Evolutionary conservation across 2,888 invertebrate species (phyloP), one percentile per base, ranked within the genome.

Genomic region (Alsophila aescularia): DNA sequence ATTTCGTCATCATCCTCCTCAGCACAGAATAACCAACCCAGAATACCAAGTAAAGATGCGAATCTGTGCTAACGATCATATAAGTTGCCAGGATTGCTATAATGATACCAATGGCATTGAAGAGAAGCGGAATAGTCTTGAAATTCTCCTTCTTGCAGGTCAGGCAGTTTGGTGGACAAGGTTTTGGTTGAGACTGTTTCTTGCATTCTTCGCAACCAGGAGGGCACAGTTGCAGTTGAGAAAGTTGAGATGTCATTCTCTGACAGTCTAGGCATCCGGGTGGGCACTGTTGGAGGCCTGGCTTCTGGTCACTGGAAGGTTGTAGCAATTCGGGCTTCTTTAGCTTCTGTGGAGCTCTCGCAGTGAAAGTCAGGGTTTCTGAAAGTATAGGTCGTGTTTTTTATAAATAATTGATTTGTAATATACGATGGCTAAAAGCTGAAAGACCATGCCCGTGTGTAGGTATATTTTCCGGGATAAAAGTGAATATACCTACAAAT

Each of bases 11-110:
- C 70, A 86, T 67, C 37, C 87, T 71, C 52, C 90, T 77, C 0
- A 89, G 64, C 0, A 90, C 75, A 0, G 90, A 90, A 55, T 85
- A 91, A 24, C 70, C 69, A 2, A 91, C 69, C 90, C 90, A 91
- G 58, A 90, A 89, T 9, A 88, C 67, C 9, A 91, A 68, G 48
- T 88, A 91, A 3, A 90, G 50, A 14, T 84, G 85, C 0, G 90
- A 88, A 45, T 90, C 83, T 0, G 85, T 84, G 9, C 77, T 79
- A 0, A 90, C 69, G 15, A 90, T 82, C 67, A 89, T 56, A 40
- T 88, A 91, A 0, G 83, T 78, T 0, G 87, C 87, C n/a, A 84
- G 51, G 1, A 89, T 59, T 0, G 90, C 89, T 0, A 88, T 67
- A 0, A 89, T 31, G 6, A 90, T 79, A 0, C 90, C 90, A 1